A percentile compares a stretch with the other conserved stretches of the same genome.
Conservation (phyloP, 1,140 invertebrate species). For the Glossosoma conforme region DNA sequence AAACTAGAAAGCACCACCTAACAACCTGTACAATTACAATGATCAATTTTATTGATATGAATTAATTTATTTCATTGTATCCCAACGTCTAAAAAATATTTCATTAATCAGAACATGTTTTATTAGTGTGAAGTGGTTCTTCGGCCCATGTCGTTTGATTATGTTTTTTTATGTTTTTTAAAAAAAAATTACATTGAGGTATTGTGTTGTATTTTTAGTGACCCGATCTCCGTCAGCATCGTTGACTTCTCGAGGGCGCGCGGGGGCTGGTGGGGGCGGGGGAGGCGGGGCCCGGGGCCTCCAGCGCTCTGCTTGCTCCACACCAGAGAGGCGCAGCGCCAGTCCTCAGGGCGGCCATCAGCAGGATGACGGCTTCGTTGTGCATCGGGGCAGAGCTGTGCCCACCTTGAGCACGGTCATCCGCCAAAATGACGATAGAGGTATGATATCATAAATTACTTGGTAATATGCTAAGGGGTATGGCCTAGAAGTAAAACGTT, state of each 20-base stretch:
- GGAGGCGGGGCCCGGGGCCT: slow-evolving; percentile 22
- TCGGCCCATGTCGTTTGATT: too few relatives aligned
- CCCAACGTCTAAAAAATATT: too few relatives aligned
- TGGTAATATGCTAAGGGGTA: too few relatives aligned
- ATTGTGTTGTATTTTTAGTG: slow-evolving; percentile 36
- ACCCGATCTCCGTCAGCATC: slow-evolving; percentile 47
- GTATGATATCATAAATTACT: too few relatives aligned
- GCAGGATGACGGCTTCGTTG: slow-evolving; percentile 67
- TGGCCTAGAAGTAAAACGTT: too few relatives aligned
- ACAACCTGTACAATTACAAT: too few relatives aligned
- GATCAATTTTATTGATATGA: too few relatives aligned
- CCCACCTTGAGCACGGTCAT: slow-evolving; percentile 60
- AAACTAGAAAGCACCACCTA: too few relatives aligned
- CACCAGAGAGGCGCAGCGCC: slow-evolving; percentile 41
- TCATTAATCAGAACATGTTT: too few relatives aligned
- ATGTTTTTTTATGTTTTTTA: not conserved
- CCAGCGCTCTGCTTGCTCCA: slow-evolving; percentile 41
- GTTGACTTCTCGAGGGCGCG: slow-evolving; percentile 32
- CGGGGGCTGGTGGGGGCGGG: not conserved
- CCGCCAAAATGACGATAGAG: slow-evolving; percentile 37
- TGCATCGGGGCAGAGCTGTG: slow-evolving; percentile 71
- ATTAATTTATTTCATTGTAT: too few relatives aligned
- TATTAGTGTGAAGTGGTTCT: too few relatives aligned
- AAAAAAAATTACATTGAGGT: not conserved
- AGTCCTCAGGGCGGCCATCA: slow-evolving; percentile 34